Percentiles rank a stretch among this genome's conserved stretches.
phyloP scores from a whole-genome alignment of 2,888 invertebrate species.

The Schizotus pectinicornis region DNA sequence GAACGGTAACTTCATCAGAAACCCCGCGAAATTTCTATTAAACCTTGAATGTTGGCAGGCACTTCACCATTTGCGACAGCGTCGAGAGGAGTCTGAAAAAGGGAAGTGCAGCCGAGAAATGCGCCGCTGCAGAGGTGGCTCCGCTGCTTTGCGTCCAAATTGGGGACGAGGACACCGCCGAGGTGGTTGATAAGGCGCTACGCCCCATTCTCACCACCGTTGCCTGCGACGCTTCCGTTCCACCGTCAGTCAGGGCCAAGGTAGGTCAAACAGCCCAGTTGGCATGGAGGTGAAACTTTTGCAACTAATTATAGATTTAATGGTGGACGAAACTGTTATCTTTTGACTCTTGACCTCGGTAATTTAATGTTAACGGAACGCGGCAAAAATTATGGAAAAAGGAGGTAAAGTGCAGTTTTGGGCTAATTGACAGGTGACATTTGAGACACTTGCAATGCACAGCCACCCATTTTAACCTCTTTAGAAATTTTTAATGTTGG shows the following conservation, averaged over 20 bases:
- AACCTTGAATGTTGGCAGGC: constrained; percentile 46
- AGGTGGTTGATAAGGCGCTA: constrained; percentile 73
- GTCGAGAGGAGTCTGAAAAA: constrained; percentile 82
- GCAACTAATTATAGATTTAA: too few species aligned
- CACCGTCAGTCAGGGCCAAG: constrained; percentile 78
- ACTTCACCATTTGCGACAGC: constrained; percentile 81
- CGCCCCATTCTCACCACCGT: constrained; percentile 75
- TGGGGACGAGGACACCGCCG: constrained; percentile 69
- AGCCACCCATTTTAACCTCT: too few species aligned
- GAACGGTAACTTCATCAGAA: constrained; percentile 64
- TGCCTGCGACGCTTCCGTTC: constrained; percentile 77
- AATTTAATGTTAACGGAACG: too few species aligned
- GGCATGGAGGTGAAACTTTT: too few species aligned
- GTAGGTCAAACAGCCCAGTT: constrained; percentile 54
- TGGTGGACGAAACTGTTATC: too few species aligned
- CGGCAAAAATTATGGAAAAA: too few species aligned
- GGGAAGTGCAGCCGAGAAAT: constrained; percentile 83
- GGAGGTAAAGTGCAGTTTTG: too few species aligned
- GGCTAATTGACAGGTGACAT: too few species aligned
- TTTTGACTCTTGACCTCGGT: too few species aligned
- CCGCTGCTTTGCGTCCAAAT: constrained; percentile 85
- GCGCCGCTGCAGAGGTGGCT: constrained; percentile 80
- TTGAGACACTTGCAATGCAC: too few species aligned
- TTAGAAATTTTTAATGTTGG: too few species aligned
- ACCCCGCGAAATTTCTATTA: constrained; percentile 1